Evolutionary conservation across 30 jellyfish, hydroid and myxozoan genomes (phyloP).

Genomic region (Mastigias papua): DNA sequence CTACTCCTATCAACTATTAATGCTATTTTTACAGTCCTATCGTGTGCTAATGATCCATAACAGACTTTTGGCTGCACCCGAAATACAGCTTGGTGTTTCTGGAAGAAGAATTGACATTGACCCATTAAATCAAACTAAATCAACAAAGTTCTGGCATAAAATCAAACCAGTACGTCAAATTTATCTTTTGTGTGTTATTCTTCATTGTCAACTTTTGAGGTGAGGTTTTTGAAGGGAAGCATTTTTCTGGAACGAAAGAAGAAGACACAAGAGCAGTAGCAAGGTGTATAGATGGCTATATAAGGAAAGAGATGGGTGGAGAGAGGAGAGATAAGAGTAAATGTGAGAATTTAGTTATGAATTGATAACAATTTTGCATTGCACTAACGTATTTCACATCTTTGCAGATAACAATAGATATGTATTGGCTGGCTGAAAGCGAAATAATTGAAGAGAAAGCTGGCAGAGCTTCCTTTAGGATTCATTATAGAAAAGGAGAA

Average conservation of each 20-base stretch:
- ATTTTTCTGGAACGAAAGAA: neutral
- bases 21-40: constrained; percentile 75
- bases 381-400: neutral
- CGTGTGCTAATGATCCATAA: constrained; percentile 82
- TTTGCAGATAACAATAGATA: constrained; percentile 83
- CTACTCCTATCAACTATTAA: neutral
- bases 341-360: no score
- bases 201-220: neutral
- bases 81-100: constrained; percentile 89
- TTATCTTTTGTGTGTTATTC: neutral
- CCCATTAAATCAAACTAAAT: constrained; percentile 91
- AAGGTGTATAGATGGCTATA: neutral
- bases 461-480: constrained; percentile 86
- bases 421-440: constrained; percentile 89
- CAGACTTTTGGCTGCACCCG: constrained; percentile 87
- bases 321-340: neutral
- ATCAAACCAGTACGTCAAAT: constrained; percentile 83
- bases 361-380: no score
- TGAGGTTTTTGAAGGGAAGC: neutral
- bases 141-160: constrained; percentile 88
- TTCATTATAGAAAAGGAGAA: constrained; percentile 84
- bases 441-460: constrained; percentile 87
- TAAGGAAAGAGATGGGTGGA: neutral
- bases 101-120: constrained; percentile 92
- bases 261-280: neutral